Evolutionary conservation across 37 sponge, comb jelly and placozoan genomes (phyloP), one percentile per base, ranked within the genome.

Genomic region (Petrosia ficiformis): DNA sequence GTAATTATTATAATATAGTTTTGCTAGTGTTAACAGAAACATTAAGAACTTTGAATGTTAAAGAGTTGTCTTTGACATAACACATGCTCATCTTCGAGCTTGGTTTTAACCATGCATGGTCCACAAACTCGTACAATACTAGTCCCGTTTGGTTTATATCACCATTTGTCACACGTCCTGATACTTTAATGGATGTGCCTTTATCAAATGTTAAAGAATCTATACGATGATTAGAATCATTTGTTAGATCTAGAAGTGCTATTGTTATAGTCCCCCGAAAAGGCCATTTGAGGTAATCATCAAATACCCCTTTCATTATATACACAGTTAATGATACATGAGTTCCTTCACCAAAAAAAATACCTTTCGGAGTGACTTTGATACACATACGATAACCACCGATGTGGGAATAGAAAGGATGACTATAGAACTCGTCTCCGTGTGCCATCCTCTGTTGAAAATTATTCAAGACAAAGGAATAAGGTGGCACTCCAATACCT

Each of bases 311-410:
- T 5, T 14, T 37, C 42, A 39, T 39, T 3, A 70, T 25, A 21
- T 41, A 36, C 1, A 70, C 44, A 4, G 31, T 42, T 39, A 39
- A 2, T 4, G 71, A 70, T 2, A 70, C 2, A 29, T 70, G 71
- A n/a, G 43, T 40, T 1, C 71, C 44, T 40, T 70, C 44, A 2
- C 44, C 16, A 4, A 21, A 4, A 31, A 39, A 16, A 5, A 39
- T 3, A 2, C 71, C 71, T 2, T 36, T 41, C 4, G 71, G 71
- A 4, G 42, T 35, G 2, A 64, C 65, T 25, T 21, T 31, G 2
- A 76, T 59, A 11, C 43, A 76, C 40, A 76, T 38, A 63, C 60
- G 59, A 60, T 76, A 76, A 40, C 76, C 76, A 26, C 40, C 65
- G 19, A 60, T 30, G 38, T 76, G 66, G 3, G 42, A 35, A 64